Conservation (phyloP, 35 echinoderm and acorn worm genomes). For the Ophiothrix spiculata region DNA sequence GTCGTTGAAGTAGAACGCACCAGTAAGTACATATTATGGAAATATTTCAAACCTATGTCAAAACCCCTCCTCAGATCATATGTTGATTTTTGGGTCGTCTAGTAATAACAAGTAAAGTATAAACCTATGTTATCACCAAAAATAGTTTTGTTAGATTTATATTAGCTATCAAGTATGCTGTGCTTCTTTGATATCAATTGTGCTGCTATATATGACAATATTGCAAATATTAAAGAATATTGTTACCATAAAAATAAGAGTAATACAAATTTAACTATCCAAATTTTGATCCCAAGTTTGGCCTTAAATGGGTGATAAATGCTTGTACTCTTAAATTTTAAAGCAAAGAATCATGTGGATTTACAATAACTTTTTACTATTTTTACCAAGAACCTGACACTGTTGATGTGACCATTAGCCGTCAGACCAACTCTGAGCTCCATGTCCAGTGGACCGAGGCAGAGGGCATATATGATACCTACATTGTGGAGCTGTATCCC, state of each 20-base stretch:
- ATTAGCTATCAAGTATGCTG: too few species aligned
- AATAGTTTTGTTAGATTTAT: too few species aligned
- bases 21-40: too few species aligned
- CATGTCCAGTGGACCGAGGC: slow-evolving; percentile 38
- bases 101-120: too few species aligned
- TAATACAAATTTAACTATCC: neutral
- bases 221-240: neutral
- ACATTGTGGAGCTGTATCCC: slow-evolving; percentile 35
- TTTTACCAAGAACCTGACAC: slow-evolving; percentile 14
- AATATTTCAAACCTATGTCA: too few species aligned
- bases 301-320: neutral
- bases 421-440: slow-evolving; percentile 21
- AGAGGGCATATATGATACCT: slow-evolving; percentile 45
- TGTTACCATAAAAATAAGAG: neutral
- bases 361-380: neutral
- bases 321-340: neutral
- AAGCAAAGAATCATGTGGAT: neutral
- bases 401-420: neutral
- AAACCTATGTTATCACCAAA: too few species aligned
- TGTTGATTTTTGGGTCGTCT: too few species aligned
- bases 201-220: too few species aligned
- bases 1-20: slow-evolving; percentile 37
- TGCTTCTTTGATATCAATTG: too few species aligned
- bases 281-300: neutral
- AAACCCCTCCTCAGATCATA: neutral